Evolutionary conservation across 1,140 invertebrate species (phyloP), one percentile per base, ranked within the genome.

Genomic region (Pseudomyrmex gracilis): DNA sequence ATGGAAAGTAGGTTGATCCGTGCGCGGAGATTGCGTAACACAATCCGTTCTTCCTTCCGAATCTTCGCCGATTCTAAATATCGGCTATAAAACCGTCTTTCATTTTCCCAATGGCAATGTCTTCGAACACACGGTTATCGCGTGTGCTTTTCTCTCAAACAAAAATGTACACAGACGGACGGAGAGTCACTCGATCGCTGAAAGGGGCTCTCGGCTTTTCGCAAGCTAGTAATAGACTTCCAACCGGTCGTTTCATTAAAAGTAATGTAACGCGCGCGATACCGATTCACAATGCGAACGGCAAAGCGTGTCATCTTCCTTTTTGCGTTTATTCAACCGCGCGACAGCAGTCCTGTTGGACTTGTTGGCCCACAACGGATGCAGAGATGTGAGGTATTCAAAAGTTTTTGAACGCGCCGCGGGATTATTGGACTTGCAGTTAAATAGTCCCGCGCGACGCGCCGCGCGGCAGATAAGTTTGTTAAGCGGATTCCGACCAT

Each of bases 401-500:
- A 71, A 86, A 83, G n/a, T 83, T 83, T 15, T 17, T 24, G 15
- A 85, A 22, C 34, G 24, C 12, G 0, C 10, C 20, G 20, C 4
- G 47, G 43, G 43, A 77, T 73, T 86, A 83, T 86, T 60, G 66
- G 34, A 53, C 20, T 43, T 15, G 22, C 15, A 68, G 49, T 86
- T 86, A 86, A 87, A 83, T 76, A 85, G 85, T 66, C 53, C 47
- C 84, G 45, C 57, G 45, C 57, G 10, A 34, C n/a, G 49, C 47
- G 51, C 34, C 34, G 53, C 17, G 51, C 58, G 58, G 66, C 24
- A 71, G 71, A 87, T 67, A 87, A 86, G 66, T 78, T 76, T 67
- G 60, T 83, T 83, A 84, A 86, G 67, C 55, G 73, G 73, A 86
- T 86, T 86, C 22, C 80, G 51, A 53, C 58, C 15, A 55, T 73